Conservation (phyloP, 2,888 invertebrate species). For the Eupeodes luniger region DNA sequence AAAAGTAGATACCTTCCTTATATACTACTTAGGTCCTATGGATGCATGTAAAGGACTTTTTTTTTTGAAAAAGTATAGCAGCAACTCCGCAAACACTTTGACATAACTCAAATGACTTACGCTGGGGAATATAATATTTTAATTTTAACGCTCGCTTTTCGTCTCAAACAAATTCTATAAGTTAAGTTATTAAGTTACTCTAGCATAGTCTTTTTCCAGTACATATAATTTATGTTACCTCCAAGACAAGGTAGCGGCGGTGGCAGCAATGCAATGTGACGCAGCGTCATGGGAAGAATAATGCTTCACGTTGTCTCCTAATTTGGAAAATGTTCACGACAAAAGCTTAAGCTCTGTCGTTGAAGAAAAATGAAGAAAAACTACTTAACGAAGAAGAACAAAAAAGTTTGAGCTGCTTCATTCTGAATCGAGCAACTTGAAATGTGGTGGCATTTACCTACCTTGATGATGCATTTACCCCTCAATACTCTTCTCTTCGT, state of each 20-base stretch:
- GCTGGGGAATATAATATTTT: constrained; percentile 7
- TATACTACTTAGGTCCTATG: no score
- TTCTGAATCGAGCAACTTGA: constrained; percentile 6
- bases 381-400: neutral
- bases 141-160: constrained; percentile 9
- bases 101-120: constrained; percentile 1
- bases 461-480: neutral
- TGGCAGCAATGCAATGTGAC: no score
- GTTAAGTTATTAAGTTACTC: constrained; percentile 13
- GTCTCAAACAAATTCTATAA: constrained; percentile 7
- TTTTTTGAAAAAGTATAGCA: neutral
- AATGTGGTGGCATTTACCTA: constrained; percentile 20
- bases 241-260: no score
- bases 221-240: constrained; percentile 3
- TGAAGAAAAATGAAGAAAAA: neutral
- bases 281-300: neutral
- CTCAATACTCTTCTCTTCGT: neutral
- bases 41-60: neutral
- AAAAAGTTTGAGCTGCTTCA: neutral
- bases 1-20: no score
- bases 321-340: constrained; percentile 9
- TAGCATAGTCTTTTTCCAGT: constrained; percentile 22
- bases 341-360: constrained; percentile 11
- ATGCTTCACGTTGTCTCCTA: neutral
- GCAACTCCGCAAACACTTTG: neutral